Base-by-base conservation (phyloP, 2,888 invertebrate species). In the Melieria crassipennis region DNA sequence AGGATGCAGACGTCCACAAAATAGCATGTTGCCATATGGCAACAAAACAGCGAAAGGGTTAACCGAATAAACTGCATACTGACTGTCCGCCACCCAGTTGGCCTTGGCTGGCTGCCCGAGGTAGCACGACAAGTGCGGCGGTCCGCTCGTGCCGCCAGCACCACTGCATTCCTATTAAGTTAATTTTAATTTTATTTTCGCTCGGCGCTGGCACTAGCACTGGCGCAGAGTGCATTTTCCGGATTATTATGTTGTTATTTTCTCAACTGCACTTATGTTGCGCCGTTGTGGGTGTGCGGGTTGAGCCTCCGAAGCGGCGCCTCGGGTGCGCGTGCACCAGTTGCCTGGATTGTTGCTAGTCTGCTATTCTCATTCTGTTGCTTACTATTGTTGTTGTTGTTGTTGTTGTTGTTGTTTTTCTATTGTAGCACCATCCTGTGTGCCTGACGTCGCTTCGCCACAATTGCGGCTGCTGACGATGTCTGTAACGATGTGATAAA, bases 241-340 rank as follows among this genome's bases (percentile, higher is more conserved):
- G 9, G 65, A n/a, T 57, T 66, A 57, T 66, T 66, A 66, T 66
- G 57, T 57, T 66, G 57, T 66, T 66, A 57, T 66, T 66, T 66
- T 66, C 42, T n/a, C 57, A 66, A 47, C 47, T 30, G 42, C 30
- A 58, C 30, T 30, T 30, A 30, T 30, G 30, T 30, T 30, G 13
- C 47, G 30, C n/a, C 57, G 42, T 16, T 30, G 57, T n/a, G 11
- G 13, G 7, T 45, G n/a, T 7, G 30, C 30, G 30, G 30, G 30
- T 30, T 30, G 30, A 30, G 30, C 30, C 30, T 30, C 30, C 30
- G 30, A 30, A 30, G 30, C 30, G 30, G 30, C 3, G 30, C 16
- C 1, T 16, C 16, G 16, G 16, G 16, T 16, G 16, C 16, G 16
- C 30, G 30, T 3, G 30, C 30, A 30, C 30, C 30, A 30, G 30